Percentiles rank a stretch among this genome's conserved stretches.
These are phyloP conservation scores for Anas platyrhynchos DNA, from an alignment of 2,113 vertebrate species.

Conservation along the genomic window DNA sequence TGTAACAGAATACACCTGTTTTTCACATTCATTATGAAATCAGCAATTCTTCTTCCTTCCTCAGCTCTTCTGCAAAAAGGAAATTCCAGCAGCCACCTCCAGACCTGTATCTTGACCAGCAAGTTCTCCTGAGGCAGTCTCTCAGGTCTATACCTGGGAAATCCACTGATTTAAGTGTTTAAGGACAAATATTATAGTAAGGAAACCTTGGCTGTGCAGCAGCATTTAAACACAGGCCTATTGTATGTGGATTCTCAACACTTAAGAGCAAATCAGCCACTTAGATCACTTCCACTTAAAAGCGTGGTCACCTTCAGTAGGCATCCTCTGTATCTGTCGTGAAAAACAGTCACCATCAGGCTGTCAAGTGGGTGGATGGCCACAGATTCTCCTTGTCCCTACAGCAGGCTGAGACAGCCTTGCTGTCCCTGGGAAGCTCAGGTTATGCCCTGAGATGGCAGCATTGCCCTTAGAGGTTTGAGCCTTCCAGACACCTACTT, in stretches of 20 bases:
- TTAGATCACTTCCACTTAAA: background rate
- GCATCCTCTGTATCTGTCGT: rapidly evolving
- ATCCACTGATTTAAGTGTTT: background rate
- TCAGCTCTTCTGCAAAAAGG: background rate
- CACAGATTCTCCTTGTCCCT: background rate
- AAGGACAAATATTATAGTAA: background rate
- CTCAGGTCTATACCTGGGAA: background rate
- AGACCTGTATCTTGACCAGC: background rate
- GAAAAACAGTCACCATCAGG: background rate
- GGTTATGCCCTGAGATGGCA: background rate
- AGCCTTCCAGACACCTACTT: rapidly evolving
- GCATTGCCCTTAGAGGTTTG: background rate
- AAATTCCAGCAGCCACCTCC: background rate
- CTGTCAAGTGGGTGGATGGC: no score
- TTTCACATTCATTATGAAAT: background rate
- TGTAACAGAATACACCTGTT: background rate
- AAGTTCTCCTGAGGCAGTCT: background rate
- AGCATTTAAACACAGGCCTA: background rate
- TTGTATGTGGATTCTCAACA: rapidly evolving
- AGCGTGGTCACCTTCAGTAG: background rate
- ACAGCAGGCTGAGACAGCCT: background rate
- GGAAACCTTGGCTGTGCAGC: background rate
- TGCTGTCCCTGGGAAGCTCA: background rate
- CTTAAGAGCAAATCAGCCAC: background rate
- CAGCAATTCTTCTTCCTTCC: background rate